A percentile compares a stretch with the other conserved stretches of the same genome.
These are phyloP conservation scores for Eristalinus sepulchralis DNA, from an alignment of 2,888 invertebrate species.

Conservation along the genomic window DNA sequence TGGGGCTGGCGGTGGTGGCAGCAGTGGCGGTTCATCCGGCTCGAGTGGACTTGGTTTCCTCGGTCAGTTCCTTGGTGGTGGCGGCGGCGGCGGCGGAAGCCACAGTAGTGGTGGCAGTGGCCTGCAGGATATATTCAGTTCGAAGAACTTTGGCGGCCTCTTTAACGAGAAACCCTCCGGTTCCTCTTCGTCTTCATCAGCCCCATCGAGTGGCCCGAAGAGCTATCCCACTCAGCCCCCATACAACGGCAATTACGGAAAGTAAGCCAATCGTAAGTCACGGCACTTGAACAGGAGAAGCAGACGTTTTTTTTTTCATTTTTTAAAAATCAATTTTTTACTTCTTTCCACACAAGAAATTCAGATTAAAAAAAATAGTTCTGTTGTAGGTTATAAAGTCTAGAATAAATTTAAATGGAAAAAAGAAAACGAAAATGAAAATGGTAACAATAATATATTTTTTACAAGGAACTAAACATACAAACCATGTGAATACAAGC, in stretches of 20 bases:
- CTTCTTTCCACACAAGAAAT: neutral
- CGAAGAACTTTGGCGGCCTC: slow-evolving; percentile 79
- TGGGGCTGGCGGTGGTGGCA: slow-evolving; percentile 72
- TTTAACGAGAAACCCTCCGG: slow-evolving; percentile 79
- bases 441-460: slow-evolving; percentile 66
- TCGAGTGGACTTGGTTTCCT: slow-evolving; percentile 72
- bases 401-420: slow-evolving; percentile 23
- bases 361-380: neutral
- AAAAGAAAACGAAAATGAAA: slow-evolving; percentile 35
- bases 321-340: neutral
- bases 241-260: slow-evolving; percentile 58
- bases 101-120: slow-evolving; percentile 73
- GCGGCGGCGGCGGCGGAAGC: slow-evolving; percentile 72
- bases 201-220: slow-evolving; percentile 73
- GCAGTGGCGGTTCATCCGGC: slow-evolving; percentile 66
- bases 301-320: neutral
- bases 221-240: slow-evolving; percentile 80
- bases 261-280: slow-evolving; percentile 1
- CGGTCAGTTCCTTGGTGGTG: slow-evolving; percentile 72
- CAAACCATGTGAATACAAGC: slow-evolving; percentile 51
- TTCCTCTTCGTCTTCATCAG: slow-evolving; percentile 65
- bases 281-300: neutral
- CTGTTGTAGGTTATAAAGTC: slow-evolving; percentile 1
- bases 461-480: slow-evolving; percentile 56
- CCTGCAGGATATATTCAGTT: slow-evolving; percentile 77